These are phyloP conservation scores for Lasaia peninsularis DNA, from an alignment of 1,140 invertebrate species.

Conservation along the genomic window DNA sequence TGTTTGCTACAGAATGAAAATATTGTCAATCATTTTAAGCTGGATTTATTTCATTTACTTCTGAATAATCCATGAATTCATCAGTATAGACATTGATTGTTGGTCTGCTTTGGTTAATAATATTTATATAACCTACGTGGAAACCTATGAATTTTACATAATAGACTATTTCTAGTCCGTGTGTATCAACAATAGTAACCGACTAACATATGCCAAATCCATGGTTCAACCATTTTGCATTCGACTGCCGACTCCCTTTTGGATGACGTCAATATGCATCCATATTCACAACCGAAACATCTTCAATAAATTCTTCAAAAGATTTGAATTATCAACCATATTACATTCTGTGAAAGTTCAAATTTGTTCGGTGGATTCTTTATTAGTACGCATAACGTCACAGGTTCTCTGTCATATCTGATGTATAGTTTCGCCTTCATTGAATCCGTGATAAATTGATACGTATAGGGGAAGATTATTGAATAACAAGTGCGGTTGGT, in stretches of 20 bases:
- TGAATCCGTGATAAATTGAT: constrained; percentile 74
- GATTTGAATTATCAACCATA: constrained; percentile 22
- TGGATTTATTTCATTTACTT: too few relatives aligned
- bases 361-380: constrained; percentile 1
- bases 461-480: constrained; percentile 66
- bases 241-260: constrained; percentile 67
- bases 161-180: constrained; percentile 24
- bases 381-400: constrained; percentile 15
- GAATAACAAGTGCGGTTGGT: constrained; percentile 71
- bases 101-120: too few relatives aligned
- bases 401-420: constrained; percentile 33
- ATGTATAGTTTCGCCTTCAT: constrained; percentile 74
- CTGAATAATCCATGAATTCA: too few relatives aligned
- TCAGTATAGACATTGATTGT: too few relatives aligned
- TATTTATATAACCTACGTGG: not conserved
- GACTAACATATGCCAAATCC: constrained; percentile 75
- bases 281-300: constrained; percentile 27
- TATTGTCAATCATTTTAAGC: too few relatives aligned
- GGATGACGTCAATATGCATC: constrained; percentile 69
- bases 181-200: constrained; percentile 58
- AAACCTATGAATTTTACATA: not conserved
- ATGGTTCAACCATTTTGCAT: constrained; percentile 73
- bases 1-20: too few relatives aligned
- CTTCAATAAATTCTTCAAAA: constrained; percentile 18
- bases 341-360: not conserved